A percentile compares a stretch with the other conserved stretches of the same genome.
Evolutionary conservation across 2,113 vertebrate species (phyloP).

Genomic region (Entelurus aequoreus): DNA sequence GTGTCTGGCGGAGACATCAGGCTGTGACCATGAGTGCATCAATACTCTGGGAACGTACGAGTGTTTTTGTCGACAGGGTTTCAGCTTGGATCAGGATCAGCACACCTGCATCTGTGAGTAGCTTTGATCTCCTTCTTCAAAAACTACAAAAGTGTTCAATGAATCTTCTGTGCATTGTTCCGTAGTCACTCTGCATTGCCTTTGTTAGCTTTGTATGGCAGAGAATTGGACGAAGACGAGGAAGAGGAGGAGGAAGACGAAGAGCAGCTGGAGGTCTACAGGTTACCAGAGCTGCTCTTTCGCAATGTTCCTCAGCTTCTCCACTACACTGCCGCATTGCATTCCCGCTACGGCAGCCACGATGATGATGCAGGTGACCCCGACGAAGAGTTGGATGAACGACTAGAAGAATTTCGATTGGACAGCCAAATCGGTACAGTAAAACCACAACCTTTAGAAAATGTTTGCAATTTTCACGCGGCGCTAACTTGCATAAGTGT

Average conservation of each 20-base stretch:
- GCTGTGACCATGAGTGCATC: constrained; percentile 76
- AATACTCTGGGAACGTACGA: constrained; percentile 77
- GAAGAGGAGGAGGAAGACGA: constrained; percentile 66
- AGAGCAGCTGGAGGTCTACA: constrained; percentile 59
- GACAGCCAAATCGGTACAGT: constrained; percentile 71
- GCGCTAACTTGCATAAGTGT: too few species aligned
- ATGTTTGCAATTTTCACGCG: too few species aligned
- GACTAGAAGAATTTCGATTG: constrained; percentile 66
- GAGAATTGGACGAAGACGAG: constrained; percentile 57
- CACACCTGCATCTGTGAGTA: constrained; percentile 77
- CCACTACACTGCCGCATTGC: constrained; percentile 57
- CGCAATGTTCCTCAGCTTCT: constrained; percentile 71
- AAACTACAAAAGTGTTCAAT: not conserved
- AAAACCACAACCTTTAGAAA: not conserved
- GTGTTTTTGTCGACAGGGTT: constrained; percentile 76
- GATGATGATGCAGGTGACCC: constrained; percentile 11
- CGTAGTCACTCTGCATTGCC: not conserved
- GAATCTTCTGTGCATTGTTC: not conserved
- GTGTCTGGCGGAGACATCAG: constrained; percentile 69
- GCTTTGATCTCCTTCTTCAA: not conserved
- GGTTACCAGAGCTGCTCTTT: constrained; percentile 69
- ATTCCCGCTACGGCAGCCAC: constrained; percentile 25
- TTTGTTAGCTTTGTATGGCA: constrained; percentile 68
- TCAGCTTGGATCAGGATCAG: constrained; percentile 70
- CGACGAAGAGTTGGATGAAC: constrained; percentile 34